These are phyloP conservation scores for Campaea margaritaria DNA, from an alignment of 2,888 invertebrate genomes.

Conservation along the genomic window DNA sequence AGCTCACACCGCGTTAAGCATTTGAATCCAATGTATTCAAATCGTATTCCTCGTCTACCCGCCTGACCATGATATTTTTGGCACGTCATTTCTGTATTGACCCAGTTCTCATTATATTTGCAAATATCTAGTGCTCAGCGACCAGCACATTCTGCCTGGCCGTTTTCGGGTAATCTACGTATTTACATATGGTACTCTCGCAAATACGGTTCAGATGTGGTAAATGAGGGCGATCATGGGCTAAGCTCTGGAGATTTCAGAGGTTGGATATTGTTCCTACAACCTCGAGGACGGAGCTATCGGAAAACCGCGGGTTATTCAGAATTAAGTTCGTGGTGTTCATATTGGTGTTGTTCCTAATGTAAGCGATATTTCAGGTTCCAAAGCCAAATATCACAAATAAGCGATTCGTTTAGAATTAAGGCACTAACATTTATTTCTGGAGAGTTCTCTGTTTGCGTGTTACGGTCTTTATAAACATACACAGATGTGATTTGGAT, in stretches of 20 bases:
- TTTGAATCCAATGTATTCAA: neutral
- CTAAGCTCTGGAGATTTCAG: slow-evolving; percentile 27
- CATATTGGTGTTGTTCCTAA: neutral
- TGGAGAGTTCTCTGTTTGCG: neutral
- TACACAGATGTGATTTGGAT: too few relatives aligned
- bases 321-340: neutral
- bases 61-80: slow-evolving; percentile 28
- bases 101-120: slow-evolving; percentile 41
- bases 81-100: slow-evolving; percentile 30
- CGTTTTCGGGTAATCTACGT: slow-evolving; percentile 38
- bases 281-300: slow-evolving; percentile 1
- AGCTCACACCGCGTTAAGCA: too few relatives aligned
- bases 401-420: neutral
- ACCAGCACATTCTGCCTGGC: slow-evolving; percentile 23
- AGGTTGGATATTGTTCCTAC: slow-evolving; percentile 17
- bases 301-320: slow-evolving; percentile 7
- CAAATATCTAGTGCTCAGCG: slow-evolving; percentile 36
- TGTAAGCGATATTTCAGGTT: too few relatives aligned
- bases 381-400: too few relatives aligned
- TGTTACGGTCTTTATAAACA: too few relatives aligned
- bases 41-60: neutral
- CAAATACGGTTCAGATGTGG: slow-evolving; percentile 36
- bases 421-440: neutral
- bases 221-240: slow-evolving; percentile 37
- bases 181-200: slow-evolving; percentile 42